Percentiles rank a stretch among this genome's conserved stretches.
phyloP scores from a whole-genome alignment of 2,113 vertebrate genomes.

The Lampris incognitus region DNA sequence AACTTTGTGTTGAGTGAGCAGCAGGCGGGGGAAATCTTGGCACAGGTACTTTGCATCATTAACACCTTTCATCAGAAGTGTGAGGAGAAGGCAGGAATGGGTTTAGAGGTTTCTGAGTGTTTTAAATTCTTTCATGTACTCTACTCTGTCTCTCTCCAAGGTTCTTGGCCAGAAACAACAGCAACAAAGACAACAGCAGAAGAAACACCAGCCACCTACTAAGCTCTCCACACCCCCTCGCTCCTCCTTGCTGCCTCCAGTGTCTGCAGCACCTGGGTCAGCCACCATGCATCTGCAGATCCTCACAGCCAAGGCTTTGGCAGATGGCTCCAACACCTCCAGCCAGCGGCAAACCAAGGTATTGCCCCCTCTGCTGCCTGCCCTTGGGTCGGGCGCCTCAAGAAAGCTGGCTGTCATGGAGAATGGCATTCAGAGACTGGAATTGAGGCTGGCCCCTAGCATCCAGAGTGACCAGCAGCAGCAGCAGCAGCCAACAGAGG shows the following conservation, averaged over 20 bases:
- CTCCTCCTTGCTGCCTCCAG: conserved; percentile 68
- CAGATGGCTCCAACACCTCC: conserved; percentile 63
- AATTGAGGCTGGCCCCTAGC: conserved; percentile 62
- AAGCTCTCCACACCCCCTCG: conserved; percentile 48
- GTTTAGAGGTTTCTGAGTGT: not conserved
- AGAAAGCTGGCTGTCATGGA: conserved; percentile 38
- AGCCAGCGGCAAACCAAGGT: conserved; percentile 64
- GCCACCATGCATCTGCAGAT: conserved; percentile 86
- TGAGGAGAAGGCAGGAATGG: not conserved
- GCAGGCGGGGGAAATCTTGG: conserved; percentile 83
- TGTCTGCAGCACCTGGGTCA: conserved; percentile 71
- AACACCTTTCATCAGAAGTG: not conserved
- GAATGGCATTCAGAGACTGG: conserved; percentile 64
- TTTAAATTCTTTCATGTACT: not conserved
- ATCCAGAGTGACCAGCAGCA: conserved; percentile 31
- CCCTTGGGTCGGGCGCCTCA: conserved; percentile 13
- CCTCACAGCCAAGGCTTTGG: conserved; percentile 82
- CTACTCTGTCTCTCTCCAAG: conserved; percentile 46
- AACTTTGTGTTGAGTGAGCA: conserved; percentile 84
- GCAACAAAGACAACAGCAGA: conserved; percentile 51
- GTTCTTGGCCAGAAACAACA: conserved; percentile 73
- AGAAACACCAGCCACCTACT: conserved; percentile 42
- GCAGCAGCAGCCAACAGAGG: conserved; percentile 55
- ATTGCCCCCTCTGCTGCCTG: conserved; percentile 63
- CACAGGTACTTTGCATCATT: conserved; percentile 71